A percentile compares a stretch with the other conserved stretches of the same genome.
These are phyloP conservation scores for Schizaphis graminum DNA, from an alignment of 2,888 invertebrate genomes.

Conservation along the genomic window DNA sequence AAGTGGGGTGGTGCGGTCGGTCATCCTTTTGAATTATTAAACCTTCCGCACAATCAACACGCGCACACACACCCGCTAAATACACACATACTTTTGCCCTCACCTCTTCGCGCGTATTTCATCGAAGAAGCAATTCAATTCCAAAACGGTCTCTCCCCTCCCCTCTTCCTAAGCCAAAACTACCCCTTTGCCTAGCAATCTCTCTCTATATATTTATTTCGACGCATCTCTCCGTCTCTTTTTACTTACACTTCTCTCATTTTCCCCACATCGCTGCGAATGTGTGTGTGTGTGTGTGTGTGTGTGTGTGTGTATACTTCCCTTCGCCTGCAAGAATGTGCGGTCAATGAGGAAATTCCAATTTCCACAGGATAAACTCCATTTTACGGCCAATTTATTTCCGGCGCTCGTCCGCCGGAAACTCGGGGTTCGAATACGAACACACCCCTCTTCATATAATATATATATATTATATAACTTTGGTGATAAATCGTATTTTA, in stretches of 20 bases:
- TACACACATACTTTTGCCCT: neutral
- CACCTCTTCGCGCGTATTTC: neutral
- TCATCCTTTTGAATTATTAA: conserved; percentile 33
- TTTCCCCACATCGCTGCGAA: neutral
- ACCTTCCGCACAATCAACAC: conserved; percentile 42
- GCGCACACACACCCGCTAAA: neutral
- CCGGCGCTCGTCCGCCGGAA: conserved; percentile 60
- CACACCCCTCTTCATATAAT: conserved; percentile 23
- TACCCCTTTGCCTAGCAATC: neutral
- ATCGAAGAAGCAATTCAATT: conserved; percentile 38
- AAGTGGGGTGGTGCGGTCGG: neutral
- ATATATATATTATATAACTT: neutral
- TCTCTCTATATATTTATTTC: neutral
- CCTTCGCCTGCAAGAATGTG: neutral
- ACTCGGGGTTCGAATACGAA: neutral
- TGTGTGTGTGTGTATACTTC: neutral
- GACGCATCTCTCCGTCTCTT: neutral
- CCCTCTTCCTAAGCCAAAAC: neutral
- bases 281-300: too few species aligned
- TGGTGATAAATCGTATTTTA: conserved; percentile 49
- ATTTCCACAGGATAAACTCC: conserved; percentile 62
- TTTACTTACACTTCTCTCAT: conserved; percentile 1
- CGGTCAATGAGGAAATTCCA: conserved; percentile 65
- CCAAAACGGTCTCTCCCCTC: conserved; percentile 4
- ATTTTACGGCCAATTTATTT: conserved; percentile 65